phyloP scores from a whole-genome alignment of 2,888 invertebrate species.

The Macrosoma leucophasiata region DNA sequence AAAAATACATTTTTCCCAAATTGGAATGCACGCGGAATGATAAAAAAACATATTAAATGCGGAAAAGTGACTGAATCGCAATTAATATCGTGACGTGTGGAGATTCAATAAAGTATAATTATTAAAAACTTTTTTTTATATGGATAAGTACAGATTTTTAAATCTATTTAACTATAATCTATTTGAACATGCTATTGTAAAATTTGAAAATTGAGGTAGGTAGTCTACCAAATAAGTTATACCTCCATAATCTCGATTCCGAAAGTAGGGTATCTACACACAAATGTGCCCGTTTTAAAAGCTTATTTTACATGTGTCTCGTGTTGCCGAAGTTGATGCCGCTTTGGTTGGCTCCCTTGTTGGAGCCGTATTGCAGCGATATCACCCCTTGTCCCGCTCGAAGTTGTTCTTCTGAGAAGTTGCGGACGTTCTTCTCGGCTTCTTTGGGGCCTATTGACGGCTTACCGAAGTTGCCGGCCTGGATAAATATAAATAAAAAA shows the following conservation, averaged over 20 bases:
- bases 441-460: constrained; percentile 97
- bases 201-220: too few relatives aligned
- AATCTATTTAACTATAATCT: too few relatives aligned
- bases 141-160: too few relatives aligned
- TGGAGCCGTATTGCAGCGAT: constrained; percentile 96
- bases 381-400: constrained; percentile 95
- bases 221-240: too few relatives aligned
- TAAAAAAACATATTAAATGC: constrained; percentile 4
- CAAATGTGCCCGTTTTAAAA: too few relatives aligned
- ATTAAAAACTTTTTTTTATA: too few relatives aligned
- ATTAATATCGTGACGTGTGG: neutral
- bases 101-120: too few relatives aligned
- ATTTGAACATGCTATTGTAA: too few relatives aligned
- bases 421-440: constrained; percentile 94
- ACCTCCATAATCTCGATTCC: too few relatives aligned
- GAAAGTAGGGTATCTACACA: too few relatives aligned
- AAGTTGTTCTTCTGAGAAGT: constrained; percentile 95
- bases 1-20: constrained; percentile 38
- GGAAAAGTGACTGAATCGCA: neutral
- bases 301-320: constrained; percentile 91
- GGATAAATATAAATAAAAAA: constrained; percentile 33
- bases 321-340: constrained; percentile 98
- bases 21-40: constrained; percentile 54
- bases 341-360: constrained; percentile 97
- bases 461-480: constrained; percentile 88